Conservation (phyloP, 1,140 invertebrate species). For the Calosoma granatense region DNA sequence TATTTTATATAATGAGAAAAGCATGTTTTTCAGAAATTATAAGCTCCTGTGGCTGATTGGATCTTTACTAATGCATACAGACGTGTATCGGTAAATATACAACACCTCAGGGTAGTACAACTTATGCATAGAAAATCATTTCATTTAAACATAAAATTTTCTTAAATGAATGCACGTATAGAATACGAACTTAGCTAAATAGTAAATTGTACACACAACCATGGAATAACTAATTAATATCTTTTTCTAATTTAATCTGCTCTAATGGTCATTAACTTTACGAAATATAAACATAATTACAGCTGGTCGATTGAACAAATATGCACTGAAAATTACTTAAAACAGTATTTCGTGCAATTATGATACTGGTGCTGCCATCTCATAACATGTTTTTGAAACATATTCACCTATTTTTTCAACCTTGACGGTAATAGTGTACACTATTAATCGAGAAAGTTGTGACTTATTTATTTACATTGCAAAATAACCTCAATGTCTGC, state of each 20-base stretch:
- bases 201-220: too few species aligned
- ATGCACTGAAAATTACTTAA: not conserved
- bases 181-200: too few species aligned
- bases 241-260: not conserved
- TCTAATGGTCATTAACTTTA: not conserved
- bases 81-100: not conserved
- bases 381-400: too few species aligned
- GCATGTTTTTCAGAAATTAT: too few species aligned
- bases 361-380: too few species aligned
- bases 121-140: conserved; percentile 1
- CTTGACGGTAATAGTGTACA: too few species aligned
- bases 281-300: not conserved
- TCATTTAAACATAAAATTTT: not conserved
- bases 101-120: not conserved
- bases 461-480: too few species aligned
- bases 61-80: not conserved
- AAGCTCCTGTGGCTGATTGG: not conserved
- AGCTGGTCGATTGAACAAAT: not conserved
- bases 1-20: too few species aligned
- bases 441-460: too few species aligned
- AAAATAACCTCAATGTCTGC: too few species aligned
- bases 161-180: too few species aligned
- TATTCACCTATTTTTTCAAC: too few species aligned
- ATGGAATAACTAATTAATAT: not conserved
- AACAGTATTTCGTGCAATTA: not conserved